Conservation (phyloP, 2,888 invertebrate species). For the Agrotis clavis region DNA sequence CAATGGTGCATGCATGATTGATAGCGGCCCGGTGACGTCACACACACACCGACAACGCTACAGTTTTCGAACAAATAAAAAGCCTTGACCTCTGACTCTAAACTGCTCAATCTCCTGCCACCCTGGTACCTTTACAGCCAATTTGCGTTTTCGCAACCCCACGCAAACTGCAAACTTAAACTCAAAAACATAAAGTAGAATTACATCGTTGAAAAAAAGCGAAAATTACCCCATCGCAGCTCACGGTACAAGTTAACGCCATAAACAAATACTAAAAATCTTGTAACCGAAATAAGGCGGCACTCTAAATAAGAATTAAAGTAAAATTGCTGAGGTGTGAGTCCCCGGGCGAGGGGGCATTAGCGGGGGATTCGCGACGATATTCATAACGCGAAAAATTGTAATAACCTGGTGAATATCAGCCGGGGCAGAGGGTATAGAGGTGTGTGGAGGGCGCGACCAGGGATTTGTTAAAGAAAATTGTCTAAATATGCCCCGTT, state of each 20-base stretch:
- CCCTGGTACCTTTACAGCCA: conserved; percentile 72
- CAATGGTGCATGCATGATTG: conserved; percentile 91
- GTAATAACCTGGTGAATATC: conserved; percentile 89
- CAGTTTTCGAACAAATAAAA: conserved; percentile 81
- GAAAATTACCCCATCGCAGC: conserved; percentile 84
- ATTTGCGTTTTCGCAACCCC: conserved; percentile 79
- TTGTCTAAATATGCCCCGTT: conserved; percentile 87
- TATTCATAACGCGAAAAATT: conserved; percentile 91
- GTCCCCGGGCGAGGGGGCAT: conserved; percentile 83
- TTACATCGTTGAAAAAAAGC: conserved; percentile 81
- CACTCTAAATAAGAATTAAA: conserved; percentile 91
- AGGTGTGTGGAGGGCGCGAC: conserved; percentile 82
- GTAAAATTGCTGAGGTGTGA: conserved; percentile 90
- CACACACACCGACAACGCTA: conserved; percentile 75
- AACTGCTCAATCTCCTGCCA: conserved; percentile 65
- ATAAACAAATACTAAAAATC: conserved; percentile 91
- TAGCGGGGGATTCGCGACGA: conserved; percentile 82
- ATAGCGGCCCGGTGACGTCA: conserved; percentile 87
- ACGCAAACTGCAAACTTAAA: conserved; percentile 73
- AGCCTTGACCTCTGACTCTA: conserved; percentile 84
- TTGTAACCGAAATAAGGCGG: conserved; percentile 90
- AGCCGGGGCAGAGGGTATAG: conserved; percentile 78
- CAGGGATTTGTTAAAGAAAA: conserved; percentile 85
- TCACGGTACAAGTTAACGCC: conserved; percentile 83
- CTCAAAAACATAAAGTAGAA: conserved; percentile 78